Evolutionary conservation across 1,140 invertebrate genomes (phyloP), one percentile per base, ranked within the genome.

Genomic region (Cydia pomonella): DNA sequence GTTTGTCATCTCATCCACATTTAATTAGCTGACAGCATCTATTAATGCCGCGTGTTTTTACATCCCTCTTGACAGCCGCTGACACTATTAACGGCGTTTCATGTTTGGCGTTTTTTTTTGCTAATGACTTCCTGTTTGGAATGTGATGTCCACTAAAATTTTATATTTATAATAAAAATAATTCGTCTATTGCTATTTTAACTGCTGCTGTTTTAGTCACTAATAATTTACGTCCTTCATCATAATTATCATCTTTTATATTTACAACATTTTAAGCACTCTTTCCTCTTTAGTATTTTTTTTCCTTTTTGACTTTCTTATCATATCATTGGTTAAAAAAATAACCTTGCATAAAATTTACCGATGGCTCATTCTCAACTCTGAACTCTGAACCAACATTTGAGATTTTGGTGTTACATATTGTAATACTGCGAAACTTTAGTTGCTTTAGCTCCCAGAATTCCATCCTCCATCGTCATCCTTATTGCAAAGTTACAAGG

Each of bases 61-160:
- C 25, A 66, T 66, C 16, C 33, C 62, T 16, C 63, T 29, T 66
- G 63, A 33, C 62, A 63, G 21, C 27, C 63, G 27, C 63, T 66
- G 25, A 66, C 63, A 66, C 63, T 66, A 29, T 66, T 66, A 66
- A 66, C 63, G 29, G 25, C 27, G 16, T 66, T 66, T 66, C 33
- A 66, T 66, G 63, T 66, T 10, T 6, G n/a, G 25, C 27, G 27
- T 66, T 66, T 66, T 63, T n/a, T 63, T 66, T 33, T 33, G 25
- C 63, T 66, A 66, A 66, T 29, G 63, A 66, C 63, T 66, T 66
- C 63, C 63, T 66, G 63, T 13, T 66, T 66, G 27, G 25, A 66
- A 33, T 66, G 10, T 66, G 25, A 13, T 27, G 63, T n/a, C 27
- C 63, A 33, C 23, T 29, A 29, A n/a, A 6, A 0, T 66, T 33